phyloP scores from a whole-genome alignment of 2,797 vertebrate genomes.

The Gobio occitaniae region DNA sequence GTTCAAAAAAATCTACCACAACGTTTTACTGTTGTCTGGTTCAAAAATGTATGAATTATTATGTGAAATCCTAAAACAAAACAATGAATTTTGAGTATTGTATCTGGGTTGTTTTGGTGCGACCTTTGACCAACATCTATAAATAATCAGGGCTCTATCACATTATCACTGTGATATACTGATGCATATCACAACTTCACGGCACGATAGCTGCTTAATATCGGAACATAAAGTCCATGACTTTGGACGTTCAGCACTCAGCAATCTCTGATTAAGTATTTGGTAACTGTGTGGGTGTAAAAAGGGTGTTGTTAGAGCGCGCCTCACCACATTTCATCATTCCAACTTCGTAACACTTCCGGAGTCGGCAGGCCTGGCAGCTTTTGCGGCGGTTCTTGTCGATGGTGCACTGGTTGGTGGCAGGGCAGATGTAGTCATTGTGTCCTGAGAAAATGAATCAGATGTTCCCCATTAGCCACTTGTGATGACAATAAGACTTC shows the following conservation, averaged over 20 bases:
- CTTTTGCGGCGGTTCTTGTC: constrained; percentile 98
- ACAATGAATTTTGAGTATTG: neutral
- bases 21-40: neutral
- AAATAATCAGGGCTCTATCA: neutral
- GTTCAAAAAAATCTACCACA: neutral
- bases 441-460: constrained; percentile 77
- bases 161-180: neutral
- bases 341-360: constrained; percentile 96
- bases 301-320: neutral
- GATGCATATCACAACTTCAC: constrained; percentile 2
- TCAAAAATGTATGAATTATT: neutral
- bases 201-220: constrained; percentile 30
- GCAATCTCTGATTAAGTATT: constrained; percentile 6
- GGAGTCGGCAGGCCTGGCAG: constrained; percentile 96
- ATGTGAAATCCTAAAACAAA: neutral
- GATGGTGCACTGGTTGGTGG: constrained; percentile 98
- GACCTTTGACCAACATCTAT: constrained; percentile 9
- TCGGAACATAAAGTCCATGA: constrained; percentile 40
- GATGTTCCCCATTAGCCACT: neutral
- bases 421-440: constrained; percentile 97
- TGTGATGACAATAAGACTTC: neutral
- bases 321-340: constrained; percentile 96
- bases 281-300: neutral
- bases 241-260: constrained; percentile 19
- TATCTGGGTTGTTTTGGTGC: neutral